Base-by-base conservation (phyloP, 2,888 invertebrate species). In the Eupithecia insigniata region DNA sequence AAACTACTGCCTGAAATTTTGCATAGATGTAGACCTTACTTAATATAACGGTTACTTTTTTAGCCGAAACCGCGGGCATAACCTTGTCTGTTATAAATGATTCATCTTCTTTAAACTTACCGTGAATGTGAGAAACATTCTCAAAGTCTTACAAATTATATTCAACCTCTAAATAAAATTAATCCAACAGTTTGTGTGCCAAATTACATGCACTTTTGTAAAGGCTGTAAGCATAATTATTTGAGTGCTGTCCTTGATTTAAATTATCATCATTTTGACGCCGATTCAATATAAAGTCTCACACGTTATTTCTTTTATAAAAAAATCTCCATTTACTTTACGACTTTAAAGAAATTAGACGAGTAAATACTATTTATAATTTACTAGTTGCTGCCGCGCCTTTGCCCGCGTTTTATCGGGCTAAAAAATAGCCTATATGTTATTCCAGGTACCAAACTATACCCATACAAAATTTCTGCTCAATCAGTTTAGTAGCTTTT, bases 141-240 rank as follows among this genome's bases (percentile, higher is more conserved):
- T 28, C 28, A 60, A 5, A 32, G 34, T 62, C n/a, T 34, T 4
- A 62, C 55, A 14, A 55, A 26, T 55, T 55, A 55, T 26, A 34
- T 62, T 34, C 32, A 32, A 62, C 61, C 61, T 62, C 32, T 32
- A 62, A 62, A 62, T 32, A 62, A 26, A 30, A n/a, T 62, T 4
- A 62, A 34, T 12, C 18, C 3, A 34, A 32, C 61, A 34, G n/a
- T 32, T 32, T 28, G 32, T n/a, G 32, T 32, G 32, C 61, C 30
- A 22, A n/a, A 62, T 62, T 30, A 62, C 61, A 62, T 32, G 61
- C 32, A 62, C 32, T 62, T 62, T 32, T 32, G 61, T 22, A n/a
- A 30, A 62, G 61, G 32, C n/a, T 62, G 34, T 34, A 62, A 34
- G 61, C 61, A 61, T 32, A 32, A 34, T 62, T 22, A 62, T 32